Base-by-base conservation (phyloP, 1,140 invertebrate genomes). In the Brachionus angularis region DNA sequence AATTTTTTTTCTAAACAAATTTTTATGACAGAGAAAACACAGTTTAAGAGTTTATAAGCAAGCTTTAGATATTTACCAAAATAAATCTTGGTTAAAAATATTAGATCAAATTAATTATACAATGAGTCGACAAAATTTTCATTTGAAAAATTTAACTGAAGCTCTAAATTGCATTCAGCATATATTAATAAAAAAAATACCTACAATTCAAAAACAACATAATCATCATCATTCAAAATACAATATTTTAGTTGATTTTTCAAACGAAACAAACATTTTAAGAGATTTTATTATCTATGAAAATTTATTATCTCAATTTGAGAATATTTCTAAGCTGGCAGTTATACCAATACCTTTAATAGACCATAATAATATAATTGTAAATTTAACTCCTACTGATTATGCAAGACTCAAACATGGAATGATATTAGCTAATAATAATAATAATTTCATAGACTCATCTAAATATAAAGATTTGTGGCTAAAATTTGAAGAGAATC, bases 1-100 rank as follows among this genome's bases (percentile, higher is more conserved):
- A 1, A 47, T 12, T 29, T n/a, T 29, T 31, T 14, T 29, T 16
- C 18, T 53, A 31, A 53, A 53, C 29, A n/a, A 29, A 52, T 31
- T 53, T 53, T 52, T n/a, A 25, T 52, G 16, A 29, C 8, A 55
- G 52, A 21, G 10, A 16, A 14, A 42, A 8, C 61, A 64, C 21
- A 33, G 39, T 46, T 12, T 44, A 10, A 14, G 18, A 46, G 34
- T 31, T 16, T 64, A 64, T 18, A 25, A 64, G 39, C 36, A 25
- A 18, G 61, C 27, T 27, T 27, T 64, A 16, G 25, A 44, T 21
- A 39, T 23, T 2, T 64, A 64, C 12, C 16, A 12, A 8, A 33
- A 47, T n/a, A 64, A 64, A 64, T 18, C 39, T 18, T 64, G 61
- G 61, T 7, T 44, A n/a, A 64, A 21, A 47, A 18, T 64, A 16